Evolutionary conservation across 2,113 vertebrate genomes (phyloP), one percentile per base, ranked within the genome.

Genomic region (Helogale parvula): DNA sequence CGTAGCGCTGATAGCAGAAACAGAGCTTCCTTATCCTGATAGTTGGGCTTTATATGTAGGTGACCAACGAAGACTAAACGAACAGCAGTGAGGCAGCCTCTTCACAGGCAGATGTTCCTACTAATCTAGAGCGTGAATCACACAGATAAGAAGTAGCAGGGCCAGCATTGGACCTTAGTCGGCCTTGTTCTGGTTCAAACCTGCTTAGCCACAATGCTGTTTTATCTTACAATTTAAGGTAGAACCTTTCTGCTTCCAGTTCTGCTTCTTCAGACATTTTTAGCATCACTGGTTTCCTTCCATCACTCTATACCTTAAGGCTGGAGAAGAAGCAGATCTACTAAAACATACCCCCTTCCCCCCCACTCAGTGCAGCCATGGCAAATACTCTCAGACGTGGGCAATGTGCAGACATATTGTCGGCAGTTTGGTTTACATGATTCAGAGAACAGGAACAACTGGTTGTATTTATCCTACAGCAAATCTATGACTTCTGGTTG

Each of bases 331-430:
- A 15, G 5, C 10, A 25, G 71, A 29, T 10, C 1, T 79, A 3
- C 33, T 11, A 27, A 21, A 11, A 4, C 83, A 41, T 1, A 33
- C 4, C 45, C 45, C 2, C 25, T 41, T n/a, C n/a, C 35, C 2
- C 14, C 3, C 41, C 41, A 12, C 11, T 50, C 29, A 6, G 4
- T 3, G n/a, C 23, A 7, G 2, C 25, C 5, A 3, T 7, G 47
- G 68, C 33, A 38, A 4, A 15, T 81, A 11, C 17, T 33, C 57
- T 50, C 21, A 7, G 66, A n/a, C 0, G 35, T n/a, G n/a, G 19
- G 15, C 21, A 2, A 13, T 6, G 50, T 14, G 0, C 13, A 2
- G 4, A n/a, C 7, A 2, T 2, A 4, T 13, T 1, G 2, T 35
- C 74, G 35, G 25, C 11, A 5, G 50, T 7, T 19, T 1, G 1